Evolutionary conservation across 2,888 invertebrate genomes (phyloP).

Genomic region (Pyrocoelia pectoralis): DNA sequence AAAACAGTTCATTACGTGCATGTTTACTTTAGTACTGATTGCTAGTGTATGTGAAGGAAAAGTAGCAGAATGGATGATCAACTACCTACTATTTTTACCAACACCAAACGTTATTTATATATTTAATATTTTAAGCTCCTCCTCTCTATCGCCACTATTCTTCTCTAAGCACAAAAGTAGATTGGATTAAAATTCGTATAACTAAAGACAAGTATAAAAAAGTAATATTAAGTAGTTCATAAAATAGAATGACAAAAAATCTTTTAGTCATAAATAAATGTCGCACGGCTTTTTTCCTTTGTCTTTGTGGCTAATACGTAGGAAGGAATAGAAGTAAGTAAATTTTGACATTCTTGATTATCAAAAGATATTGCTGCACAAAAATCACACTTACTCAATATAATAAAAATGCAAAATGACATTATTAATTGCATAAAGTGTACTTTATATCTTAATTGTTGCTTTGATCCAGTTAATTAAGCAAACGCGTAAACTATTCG

Average conservation of each 20-base stretch:
- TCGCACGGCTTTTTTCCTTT: conserved; percentile 60
- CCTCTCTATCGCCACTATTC: conserved; percentile 28
- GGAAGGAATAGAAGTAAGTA: conserved; percentile 64
- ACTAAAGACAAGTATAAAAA: conserved; percentile 17
- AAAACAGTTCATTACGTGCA: not conserved
- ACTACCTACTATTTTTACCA: not conserved
- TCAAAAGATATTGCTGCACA: conserved; percentile 25
- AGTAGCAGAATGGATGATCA: too few relatives aligned
- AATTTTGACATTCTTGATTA: conserved; percentile 23
- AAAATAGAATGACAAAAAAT: conserved; percentile 24
- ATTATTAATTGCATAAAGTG: too few relatives aligned
- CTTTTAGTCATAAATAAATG: conserved; percentile 41
- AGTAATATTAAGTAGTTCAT: conserved; percentile 17
- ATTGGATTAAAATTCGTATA: conserved; percentile 13
- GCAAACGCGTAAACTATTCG: too few relatives aligned
- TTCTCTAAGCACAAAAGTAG: conserved; percentile 27
- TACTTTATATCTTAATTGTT: too few relatives aligned
- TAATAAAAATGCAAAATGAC: too few relatives aligned
- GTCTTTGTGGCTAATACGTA: conserved; percentile 57
- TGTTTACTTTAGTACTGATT: too few relatives aligned
- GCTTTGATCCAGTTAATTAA: too few relatives aligned
- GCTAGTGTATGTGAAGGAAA: too few relatives aligned
- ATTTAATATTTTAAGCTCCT: conserved; percentile 23
- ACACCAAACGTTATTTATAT: conserved; percentile 13
- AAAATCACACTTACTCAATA: too few relatives aligned